phyloP scores from a whole-genome alignment of 37 sponge, comb jelly and placozoan species.

The Halisarca cf. caerulea region DNA sequence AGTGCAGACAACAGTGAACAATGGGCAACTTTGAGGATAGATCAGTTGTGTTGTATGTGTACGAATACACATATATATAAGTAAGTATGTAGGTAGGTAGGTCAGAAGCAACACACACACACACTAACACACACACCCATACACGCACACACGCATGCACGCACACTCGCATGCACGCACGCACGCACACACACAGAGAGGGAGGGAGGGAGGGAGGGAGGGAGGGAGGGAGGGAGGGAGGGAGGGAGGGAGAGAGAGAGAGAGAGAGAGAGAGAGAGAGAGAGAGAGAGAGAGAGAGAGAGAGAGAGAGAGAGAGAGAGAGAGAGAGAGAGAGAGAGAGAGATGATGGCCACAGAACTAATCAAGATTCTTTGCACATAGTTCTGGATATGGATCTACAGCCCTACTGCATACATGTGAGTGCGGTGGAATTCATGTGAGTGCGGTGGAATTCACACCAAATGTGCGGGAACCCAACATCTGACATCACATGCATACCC shows the following conservation, averaged over 20 bases:
- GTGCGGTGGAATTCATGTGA: neutral
- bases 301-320: neutral
- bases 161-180: conserved; percentile 28
- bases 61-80: no score
- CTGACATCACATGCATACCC: no score
- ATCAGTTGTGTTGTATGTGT: no score
- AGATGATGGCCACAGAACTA: conserved; percentile 11
- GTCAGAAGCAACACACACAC: no score
- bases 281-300: conserved; percentile 37
- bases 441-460: no score
- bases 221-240: conserved; percentile 39
- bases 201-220: conserved; percentile 80
- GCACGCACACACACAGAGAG: conserved; percentile 5
- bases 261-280: conserved; percentile 53
- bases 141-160: conserved; percentile 39
- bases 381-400: neutral
- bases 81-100: no score
- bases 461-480: no score
- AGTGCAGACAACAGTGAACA: no score
- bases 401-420: neutral
- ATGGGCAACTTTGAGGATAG: no score
- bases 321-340: neutral
- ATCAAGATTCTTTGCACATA: neutral
- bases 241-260: conserved; percentile 48
- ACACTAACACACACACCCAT: conserved; percentile 29